A percentile compares a stretch with the other conserved stretches of the same genome.
Evolutionary conservation across 2,113 vertebrate genomes (phyloP).

Genomic region (Phyllostomus hastatus): DNA sequence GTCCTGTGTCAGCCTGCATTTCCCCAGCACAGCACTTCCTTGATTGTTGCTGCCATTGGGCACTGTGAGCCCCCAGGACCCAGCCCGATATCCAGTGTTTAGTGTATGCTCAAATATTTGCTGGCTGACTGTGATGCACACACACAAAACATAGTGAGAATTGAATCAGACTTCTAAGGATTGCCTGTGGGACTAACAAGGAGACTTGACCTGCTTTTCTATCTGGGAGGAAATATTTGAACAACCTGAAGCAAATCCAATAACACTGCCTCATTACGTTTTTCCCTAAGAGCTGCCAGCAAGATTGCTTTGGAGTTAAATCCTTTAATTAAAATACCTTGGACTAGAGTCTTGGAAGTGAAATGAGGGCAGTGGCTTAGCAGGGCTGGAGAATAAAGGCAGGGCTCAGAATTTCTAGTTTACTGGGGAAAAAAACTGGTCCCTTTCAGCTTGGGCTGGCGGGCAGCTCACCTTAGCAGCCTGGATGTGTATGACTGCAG

Average conservation of each 20-base stretch:
- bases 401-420: not conserved
- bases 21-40: not conserved
- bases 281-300: constrained; percentile 36
- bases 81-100: not conserved
- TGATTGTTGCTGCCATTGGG: not conserved
- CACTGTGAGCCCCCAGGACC: not conserved
- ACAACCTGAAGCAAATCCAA: constrained; percentile 63
- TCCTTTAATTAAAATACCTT: constrained; percentile 62
- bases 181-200: constrained; percentile 8
- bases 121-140: not conserved
- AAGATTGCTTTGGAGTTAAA: constrained; percentile 53
- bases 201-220: constrained; percentile 60
- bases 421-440: not conserved
- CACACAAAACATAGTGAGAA: constrained; percentile 24
- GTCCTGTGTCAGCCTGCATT: not conserved
- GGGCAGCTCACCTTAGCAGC: constrained; percentile 80
- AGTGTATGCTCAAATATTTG: not conserved
- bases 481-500: constrained; percentile 76
- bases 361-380: not conserved
- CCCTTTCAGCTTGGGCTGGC: not conserved
- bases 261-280: constrained; percentile 46
- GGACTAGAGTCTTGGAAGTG: constrained; percentile 25
- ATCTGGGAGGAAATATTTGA: constrained; percentile 57
- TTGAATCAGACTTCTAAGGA: constrained; percentile 9
- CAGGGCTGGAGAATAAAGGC: not conserved